A percentile compares a stretch with the other conserved stretches of the same genome.
phyloP scores from a whole-genome alignment of 1,140 invertebrate species.

The Listronotus oregonensis region DNA sequence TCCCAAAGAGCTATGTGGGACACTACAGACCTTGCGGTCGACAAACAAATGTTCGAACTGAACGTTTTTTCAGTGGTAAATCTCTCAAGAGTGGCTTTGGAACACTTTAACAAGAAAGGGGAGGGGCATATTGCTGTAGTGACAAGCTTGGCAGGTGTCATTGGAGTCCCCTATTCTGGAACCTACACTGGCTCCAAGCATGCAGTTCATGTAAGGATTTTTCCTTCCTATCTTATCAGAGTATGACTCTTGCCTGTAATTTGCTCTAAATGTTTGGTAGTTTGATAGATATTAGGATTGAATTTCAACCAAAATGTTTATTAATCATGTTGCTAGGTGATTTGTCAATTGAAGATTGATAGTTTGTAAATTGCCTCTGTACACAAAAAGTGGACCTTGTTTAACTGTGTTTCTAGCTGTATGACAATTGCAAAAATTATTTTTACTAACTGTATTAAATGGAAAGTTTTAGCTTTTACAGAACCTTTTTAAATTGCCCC shows the following conservation, averaged over 20 bases:
- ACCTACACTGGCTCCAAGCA: conserved; percentile 82
- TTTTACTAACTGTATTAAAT: too few relatives aligned
- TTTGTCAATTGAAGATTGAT: too few relatives aligned
- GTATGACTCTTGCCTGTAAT: not conserved
- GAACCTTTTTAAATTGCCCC: too few relatives aligned
- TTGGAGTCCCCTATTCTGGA: conserved; percentile 72
- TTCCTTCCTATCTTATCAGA: too few relatives aligned
- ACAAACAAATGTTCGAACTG: conserved; percentile 78
- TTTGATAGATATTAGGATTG: too few relatives aligned
- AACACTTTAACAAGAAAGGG: conserved; percentile 66
- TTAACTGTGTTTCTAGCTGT: too few relatives aligned
- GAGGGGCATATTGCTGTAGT: conserved; percentile 74
- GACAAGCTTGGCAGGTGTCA: conserved; percentile 73
- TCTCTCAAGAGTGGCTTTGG: conserved; percentile 70
- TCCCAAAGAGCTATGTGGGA: conserved; percentile 80
- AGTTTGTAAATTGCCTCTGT: not conserved
- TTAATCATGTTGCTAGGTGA: too few relatives aligned
- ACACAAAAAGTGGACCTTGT: too few relatives aligned
- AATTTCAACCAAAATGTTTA: too few relatives aligned
- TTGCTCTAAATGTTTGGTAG: conserved; percentile 20
- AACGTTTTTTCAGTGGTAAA: conserved; percentile 81
- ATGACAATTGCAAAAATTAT: too few relatives aligned
- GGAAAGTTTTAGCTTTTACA: too few relatives aligned
- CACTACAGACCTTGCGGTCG: conserved; percentile 75
- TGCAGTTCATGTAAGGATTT: conserved; percentile 56